phyloP scores from a whole-genome alignment of 2,797 vertebrate genomes.

The Buphagus erythrorhynchus region DNA sequence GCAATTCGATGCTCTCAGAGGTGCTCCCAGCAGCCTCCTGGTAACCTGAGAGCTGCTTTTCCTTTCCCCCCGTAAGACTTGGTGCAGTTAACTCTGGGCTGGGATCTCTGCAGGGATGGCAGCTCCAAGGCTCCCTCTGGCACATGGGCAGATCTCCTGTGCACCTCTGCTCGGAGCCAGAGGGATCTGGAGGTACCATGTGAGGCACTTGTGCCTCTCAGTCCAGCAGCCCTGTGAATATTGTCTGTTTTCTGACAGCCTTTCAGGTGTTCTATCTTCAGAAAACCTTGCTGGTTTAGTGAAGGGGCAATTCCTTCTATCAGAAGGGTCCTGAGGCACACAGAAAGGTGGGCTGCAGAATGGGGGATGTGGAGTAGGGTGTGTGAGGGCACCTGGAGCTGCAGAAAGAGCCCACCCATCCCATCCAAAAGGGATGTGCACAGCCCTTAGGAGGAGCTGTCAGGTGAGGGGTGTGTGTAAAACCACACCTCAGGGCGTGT shows the following conservation, averaged over 20 bases:
- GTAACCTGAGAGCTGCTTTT: not conserved
- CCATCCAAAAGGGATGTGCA: fast-evolving
- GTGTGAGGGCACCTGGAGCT: not conserved
- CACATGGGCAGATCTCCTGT: not conserved
- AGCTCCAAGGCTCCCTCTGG: not conserved
- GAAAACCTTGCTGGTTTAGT: not conserved
- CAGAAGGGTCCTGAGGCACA: not conserved
- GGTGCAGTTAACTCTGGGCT: not conserved
- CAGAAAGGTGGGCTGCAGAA: not conserved
- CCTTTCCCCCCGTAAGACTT: not conserved
- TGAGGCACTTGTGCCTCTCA: not conserved
- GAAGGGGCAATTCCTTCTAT: not conserved
- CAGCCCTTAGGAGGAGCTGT: not conserved
- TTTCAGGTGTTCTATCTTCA: not conserved
- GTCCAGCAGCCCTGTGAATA: fast-evolving
- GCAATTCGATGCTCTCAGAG: not conserved
- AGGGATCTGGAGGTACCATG: fast-evolving
- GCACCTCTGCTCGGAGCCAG: not conserved
- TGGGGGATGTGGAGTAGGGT: fast-evolving
- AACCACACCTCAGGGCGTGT: slow-evolving; percentile 63
- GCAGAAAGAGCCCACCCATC: fast-evolving
- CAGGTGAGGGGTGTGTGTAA: slow-evolving; percentile 15
- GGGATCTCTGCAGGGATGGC: fast-evolving
- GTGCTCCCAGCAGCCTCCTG: not conserved
- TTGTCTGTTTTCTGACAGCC: not conserved